phyloP scores from a whole-genome alignment of 2,113 vertebrate species.

The Ageneiosus marmoratus region DNA sequence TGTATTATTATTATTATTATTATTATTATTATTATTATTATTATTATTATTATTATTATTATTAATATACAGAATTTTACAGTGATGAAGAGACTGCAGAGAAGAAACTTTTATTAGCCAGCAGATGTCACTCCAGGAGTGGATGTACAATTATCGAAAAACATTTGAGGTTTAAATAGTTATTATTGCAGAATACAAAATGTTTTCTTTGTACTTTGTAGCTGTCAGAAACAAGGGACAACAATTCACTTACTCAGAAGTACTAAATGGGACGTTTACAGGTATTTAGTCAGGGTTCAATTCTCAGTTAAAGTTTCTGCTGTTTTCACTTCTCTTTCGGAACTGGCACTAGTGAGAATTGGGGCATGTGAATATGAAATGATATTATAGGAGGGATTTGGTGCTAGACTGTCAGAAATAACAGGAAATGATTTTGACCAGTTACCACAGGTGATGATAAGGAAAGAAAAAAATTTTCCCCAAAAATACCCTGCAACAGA shows the following conservation, averaged over 20 bases:
- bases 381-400: not conserved
- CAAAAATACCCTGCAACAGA: not conserved
- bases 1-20: no score
- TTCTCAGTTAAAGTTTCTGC: not conserved
- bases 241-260: not conserved
- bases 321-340: not conserved
- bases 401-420: not conserved
- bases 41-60: no score
- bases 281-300: not conserved
- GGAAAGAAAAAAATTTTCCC: not conserved
- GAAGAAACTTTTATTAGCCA: not conserved
- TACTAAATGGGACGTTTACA: not conserved
- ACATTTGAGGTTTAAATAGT: not conserved
- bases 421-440: not conserved
- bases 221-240: not conserved
- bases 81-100: not conserved
- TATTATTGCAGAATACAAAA: not conserved
- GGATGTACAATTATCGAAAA: not conserved
- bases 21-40: no score
- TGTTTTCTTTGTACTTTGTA: not conserved
- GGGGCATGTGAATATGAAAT: not conserved
- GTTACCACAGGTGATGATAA: not conserved
- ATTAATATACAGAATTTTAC: not conserved
- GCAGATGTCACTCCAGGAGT: constrained; percentile 6
- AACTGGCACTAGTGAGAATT: no score